A percentile compares a stretch with the other conserved stretches of the same genome.
Conservation (phyloP, 2,113 vertebrate species). For the Tichodroma muraria region DNA sequence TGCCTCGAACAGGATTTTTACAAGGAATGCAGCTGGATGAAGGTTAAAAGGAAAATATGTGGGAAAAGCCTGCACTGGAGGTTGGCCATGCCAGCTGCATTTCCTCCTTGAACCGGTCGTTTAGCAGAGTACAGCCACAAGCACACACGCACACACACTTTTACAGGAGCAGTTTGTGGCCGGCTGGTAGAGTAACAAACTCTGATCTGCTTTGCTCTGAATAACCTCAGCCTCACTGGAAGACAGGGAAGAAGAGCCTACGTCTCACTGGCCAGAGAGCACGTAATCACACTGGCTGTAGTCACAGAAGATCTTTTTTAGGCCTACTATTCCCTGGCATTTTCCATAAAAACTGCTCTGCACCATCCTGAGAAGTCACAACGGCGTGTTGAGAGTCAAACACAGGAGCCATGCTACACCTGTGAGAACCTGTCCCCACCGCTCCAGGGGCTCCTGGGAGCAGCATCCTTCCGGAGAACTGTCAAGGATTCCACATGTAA, state of each 20-base stretch:
- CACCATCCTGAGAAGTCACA: background rate
- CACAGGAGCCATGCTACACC: conserved; percentile 59
- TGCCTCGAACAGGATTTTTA: background rate
- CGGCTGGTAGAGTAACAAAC: background rate
- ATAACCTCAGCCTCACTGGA: background rate
- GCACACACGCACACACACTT: conserved; percentile 24
- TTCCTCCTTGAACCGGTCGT: background rate
- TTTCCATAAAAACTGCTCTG: conserved; percentile 9
- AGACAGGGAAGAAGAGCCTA: background rate
- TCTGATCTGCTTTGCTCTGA: background rate
- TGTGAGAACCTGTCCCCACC: background rate
- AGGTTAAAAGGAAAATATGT: background rate
- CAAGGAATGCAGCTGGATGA: background rate
- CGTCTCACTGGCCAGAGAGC: background rate
- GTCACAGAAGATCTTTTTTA: conserved; percentile 6
- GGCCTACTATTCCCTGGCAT: background rate
- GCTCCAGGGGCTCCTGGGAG: conserved; percentile 26
- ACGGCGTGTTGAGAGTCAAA: background rate
- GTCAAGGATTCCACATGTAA: conserved; percentile 53
- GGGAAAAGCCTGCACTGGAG: background rate
- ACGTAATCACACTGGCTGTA: background rate
- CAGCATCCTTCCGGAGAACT: conserved; percentile 24
- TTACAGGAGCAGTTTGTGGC: conserved; percentile 16
- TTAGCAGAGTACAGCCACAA: conserved; percentile 36
- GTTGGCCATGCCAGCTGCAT: conserved; percentile 17